These are phyloP conservation scores for Eumerus sabulonum DNA, from an alignment of 2,888 invertebrate genomes.

Conservation along the genomic window DNA sequence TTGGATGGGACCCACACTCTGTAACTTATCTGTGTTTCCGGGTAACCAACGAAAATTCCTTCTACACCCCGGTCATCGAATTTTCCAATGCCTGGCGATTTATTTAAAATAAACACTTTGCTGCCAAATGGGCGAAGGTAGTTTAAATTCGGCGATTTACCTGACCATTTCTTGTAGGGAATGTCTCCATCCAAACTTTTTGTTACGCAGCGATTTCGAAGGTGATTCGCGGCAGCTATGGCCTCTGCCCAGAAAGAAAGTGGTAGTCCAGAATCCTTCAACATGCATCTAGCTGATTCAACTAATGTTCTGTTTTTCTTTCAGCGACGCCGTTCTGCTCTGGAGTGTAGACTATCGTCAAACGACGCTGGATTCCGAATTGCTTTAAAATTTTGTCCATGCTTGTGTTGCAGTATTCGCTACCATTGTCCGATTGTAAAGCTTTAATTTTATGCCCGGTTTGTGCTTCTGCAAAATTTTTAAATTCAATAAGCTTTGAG, in stretches of 20 bases:
- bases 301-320: slow-evolving; percentile 67
- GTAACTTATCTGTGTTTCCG: slow-evolving; percentile 24
- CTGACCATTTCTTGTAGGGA: slow-evolving; percentile 50
- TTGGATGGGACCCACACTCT: slow-evolving; percentile 30
- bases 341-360: slow-evolving; percentile 61
- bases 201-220: slow-evolving; percentile 70
- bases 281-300: slow-evolving; percentile 63
- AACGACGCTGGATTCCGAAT: slow-evolving; percentile 58
- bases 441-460: slow-evolving; percentile 26
- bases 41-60: slow-evolving; percentile 22
- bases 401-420: slow-evolving; percentile 57
- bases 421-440: slow-evolving; percentile 54
- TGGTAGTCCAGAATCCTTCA: slow-evolving; percentile 69
- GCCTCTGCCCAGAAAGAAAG: slow-evolving; percentile 72
- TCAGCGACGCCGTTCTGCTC: slow-evolving; percentile 69
- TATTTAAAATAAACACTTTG: slow-evolving; percentile 38
- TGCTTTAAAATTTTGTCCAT: slow-evolving; percentile 52
- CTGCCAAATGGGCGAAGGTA: slow-evolving; percentile 52
- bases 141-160: slow-evolving; percentile 43
- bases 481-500: slow-evolving; percentile 30
- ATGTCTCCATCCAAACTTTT: slow-evolving; percentile 42
- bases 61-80: slow-evolving; percentile 32
- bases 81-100: slow-evolving; percentile 41
- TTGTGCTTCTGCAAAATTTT: slow-evolving; percentile 17
- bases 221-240: slow-evolving; percentile 70